These are phyloP conservation scores for Anser cygnoides DNA, from an alignment of 2,113 vertebrate genomes.

Conservation along the genomic window DNA sequence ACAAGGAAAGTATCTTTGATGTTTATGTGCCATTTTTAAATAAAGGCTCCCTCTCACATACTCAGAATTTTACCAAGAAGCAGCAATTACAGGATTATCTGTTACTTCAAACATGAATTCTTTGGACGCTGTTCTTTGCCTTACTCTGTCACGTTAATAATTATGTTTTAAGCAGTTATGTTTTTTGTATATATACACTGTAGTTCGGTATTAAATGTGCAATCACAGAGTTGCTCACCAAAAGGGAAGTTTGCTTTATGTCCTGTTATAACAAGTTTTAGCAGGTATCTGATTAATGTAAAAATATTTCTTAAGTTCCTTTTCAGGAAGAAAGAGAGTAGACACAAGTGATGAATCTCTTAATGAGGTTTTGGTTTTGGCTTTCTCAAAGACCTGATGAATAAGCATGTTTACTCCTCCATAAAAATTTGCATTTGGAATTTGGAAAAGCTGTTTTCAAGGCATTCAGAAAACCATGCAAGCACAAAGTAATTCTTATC, in stretches of 20 bases:
- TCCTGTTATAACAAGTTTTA: neutral
- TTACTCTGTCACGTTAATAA: constrained; percentile 65
- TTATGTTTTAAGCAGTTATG: constrained; percentile 46
- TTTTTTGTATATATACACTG: neutral
- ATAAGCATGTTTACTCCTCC: neutral
- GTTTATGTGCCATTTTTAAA: constrained; percentile 54
- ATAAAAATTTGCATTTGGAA: neutral
- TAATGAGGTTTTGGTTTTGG: neutral
- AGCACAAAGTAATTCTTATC: neutral
- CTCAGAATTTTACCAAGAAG: constrained; percentile 60
- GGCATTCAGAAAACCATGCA: neutral
- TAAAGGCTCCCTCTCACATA: constrained; percentile 37
- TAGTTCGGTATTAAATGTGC: neutral
- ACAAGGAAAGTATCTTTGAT: constrained; percentile 70
- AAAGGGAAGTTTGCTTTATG: constrained; percentile 5
- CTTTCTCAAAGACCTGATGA: neutral
- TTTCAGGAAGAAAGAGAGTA: neutral
- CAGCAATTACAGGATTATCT: constrained; percentile 76
- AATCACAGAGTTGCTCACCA: neutral
- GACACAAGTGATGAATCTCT: neutral
- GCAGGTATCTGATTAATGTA: neutral
- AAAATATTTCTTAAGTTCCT: neutral
- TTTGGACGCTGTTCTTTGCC: constrained; percentile 10
- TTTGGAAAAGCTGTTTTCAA: constrained; percentile 4
- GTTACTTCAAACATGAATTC: constrained; percentile 68